These are phyloP conservation scores for Hemaris fuciformis DNA, from an alignment of 2,888 invertebrate genomes.

Conservation along the genomic window DNA sequence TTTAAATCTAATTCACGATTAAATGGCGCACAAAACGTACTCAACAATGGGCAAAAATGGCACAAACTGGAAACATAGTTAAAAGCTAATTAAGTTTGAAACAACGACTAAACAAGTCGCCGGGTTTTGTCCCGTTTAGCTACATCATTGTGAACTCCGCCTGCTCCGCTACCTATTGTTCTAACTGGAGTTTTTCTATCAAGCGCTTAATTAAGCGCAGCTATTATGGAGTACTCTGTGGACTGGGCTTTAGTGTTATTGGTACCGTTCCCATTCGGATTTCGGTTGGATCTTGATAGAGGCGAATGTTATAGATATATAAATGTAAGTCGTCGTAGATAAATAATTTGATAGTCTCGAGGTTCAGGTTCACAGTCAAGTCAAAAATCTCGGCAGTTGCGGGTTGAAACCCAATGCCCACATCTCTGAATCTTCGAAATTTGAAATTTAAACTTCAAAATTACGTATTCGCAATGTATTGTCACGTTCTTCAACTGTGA, in stretches of 20 bases:
- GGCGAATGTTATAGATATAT: too few species aligned
- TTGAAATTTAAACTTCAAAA: too few species aligned
- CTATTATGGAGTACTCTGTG: neutral
- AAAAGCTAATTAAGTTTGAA: slow-evolving; percentile 7
- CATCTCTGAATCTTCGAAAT: too few species aligned
- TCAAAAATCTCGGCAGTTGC: too few species aligned
- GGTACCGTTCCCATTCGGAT: neutral
- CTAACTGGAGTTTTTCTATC: slow-evolving; percentile 46
- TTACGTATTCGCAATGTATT: too few species aligned
- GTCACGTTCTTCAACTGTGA: too few species aligned
- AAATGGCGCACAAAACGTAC: neutral
- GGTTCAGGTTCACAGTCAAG: too few species aligned
- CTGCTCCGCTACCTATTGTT: slow-evolving; percentile 31
- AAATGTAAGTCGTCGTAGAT: too few species aligned
- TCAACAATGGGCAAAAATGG: neutral
- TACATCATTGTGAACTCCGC: slow-evolving; percentile 19
- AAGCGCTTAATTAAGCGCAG: slow-evolving; percentile 49
- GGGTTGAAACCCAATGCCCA: too few species aligned
- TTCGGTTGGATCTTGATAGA: too few species aligned
- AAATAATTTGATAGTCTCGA: too few species aligned
- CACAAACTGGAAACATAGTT: slow-evolving; percentile 1
- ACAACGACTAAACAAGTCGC: slow-evolving; percentile 8
- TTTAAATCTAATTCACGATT: neutral
- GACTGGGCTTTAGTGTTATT: neutral
- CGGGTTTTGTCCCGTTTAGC: slow-evolving; percentile 14